Evolutionary conservation across 1,140 invertebrate species (phyloP).

Genomic region (Zaprionus lachaisei): DNA sequence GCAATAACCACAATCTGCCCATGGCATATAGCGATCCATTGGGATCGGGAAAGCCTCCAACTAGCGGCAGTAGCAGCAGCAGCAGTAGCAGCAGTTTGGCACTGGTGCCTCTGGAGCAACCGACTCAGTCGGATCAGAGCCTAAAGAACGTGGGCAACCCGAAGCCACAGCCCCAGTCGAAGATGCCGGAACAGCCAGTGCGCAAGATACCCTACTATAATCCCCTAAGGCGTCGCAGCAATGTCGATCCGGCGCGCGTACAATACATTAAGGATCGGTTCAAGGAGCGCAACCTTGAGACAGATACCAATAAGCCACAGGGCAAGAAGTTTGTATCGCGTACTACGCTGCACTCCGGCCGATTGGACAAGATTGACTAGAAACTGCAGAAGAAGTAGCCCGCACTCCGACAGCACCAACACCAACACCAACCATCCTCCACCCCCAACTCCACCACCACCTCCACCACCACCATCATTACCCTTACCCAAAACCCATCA

Average conservation of each 20-base stretch:
- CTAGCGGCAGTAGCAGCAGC: not conserved
- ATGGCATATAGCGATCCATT: slow-evolving; percentile 1
- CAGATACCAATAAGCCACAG: slow-evolving; percentile 28
- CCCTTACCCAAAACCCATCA: not conserved
- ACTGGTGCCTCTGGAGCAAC: slow-evolving; percentile 14
- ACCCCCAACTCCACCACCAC: not conserved
- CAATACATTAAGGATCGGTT: slow-evolving; percentile 57
- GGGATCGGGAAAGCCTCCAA: not conserved
- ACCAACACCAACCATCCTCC: not conserved
- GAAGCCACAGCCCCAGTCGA: slow-evolving; percentile 23
- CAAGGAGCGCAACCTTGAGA: slow-evolving; percentile 38
- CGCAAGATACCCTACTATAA: slow-evolving; percentile 45
- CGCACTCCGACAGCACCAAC: not conserved
- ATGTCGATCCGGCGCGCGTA: slow-evolving; percentile 48
- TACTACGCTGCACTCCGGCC: slow-evolving; percentile 46
- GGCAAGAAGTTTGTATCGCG: slow-evolving; percentile 43
- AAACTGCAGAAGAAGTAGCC: not conserved
- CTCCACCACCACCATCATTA: not conserved
- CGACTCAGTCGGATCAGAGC: slow-evolving; percentile 11
- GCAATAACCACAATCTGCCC: slow-evolving; percentile 3
- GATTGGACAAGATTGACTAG: slow-evolving; percentile 53
- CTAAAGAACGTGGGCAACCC: slow-evolving; percentile 20
- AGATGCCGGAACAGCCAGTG: slow-evolving; percentile 24
- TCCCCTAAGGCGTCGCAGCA: slow-evolving; percentile 48
- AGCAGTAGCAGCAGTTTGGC: slow-evolving; percentile 9